These are phyloP conservation scores for Lithophane ornitopus DNA, from an alignment of 2,888 invertebrate species.

Conservation along the genomic window DNA sequence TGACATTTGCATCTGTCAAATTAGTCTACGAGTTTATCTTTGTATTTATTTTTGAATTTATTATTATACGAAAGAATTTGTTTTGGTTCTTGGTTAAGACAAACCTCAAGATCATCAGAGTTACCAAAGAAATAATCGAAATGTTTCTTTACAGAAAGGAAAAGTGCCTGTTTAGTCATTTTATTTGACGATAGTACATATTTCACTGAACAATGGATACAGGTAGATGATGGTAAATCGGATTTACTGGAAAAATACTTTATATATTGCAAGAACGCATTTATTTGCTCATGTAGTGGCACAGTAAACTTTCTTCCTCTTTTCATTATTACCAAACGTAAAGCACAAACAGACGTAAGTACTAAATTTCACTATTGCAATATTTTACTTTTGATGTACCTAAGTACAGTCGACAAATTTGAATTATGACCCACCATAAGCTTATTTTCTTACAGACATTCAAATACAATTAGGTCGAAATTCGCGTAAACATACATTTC, in stretches of 20 bases:
- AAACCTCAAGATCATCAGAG: constrained; percentile 5
- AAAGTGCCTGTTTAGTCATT: background rate
- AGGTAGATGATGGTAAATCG: constrained; percentile 8
- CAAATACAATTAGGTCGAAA: too few relatives aligned
- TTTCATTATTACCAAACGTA: constrained; percentile 4
- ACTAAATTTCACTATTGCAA: too few relatives aligned
- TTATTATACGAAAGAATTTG: background rate
- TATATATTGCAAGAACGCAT: background rate
- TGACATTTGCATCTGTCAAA: too few relatives aligned
- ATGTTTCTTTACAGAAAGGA: too few relatives aligned
- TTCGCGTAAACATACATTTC: too few relatives aligned
- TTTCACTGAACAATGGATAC: constrained; percentile 4
- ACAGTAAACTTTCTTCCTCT: constrained; percentile 5
- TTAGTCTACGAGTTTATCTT: too few relatives aligned
- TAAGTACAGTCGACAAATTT: too few relatives aligned
- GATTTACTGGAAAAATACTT: constrained; percentile 1
- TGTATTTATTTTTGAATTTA: background rate
- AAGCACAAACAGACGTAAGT: background rate
- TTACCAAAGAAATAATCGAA: background rate
- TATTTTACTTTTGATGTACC: too few relatives aligned
- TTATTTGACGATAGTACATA: background rate
- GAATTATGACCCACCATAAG: too few relatives aligned
- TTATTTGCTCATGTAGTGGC: constrained; percentile 1
- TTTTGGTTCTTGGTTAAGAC: background rate
- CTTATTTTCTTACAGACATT: too few relatives aligned